These are phyloP conservation scores for Eubucco bourcierii DNA, from an alignment of 2,113 vertebrate species.

Conservation along the genomic window DNA sequence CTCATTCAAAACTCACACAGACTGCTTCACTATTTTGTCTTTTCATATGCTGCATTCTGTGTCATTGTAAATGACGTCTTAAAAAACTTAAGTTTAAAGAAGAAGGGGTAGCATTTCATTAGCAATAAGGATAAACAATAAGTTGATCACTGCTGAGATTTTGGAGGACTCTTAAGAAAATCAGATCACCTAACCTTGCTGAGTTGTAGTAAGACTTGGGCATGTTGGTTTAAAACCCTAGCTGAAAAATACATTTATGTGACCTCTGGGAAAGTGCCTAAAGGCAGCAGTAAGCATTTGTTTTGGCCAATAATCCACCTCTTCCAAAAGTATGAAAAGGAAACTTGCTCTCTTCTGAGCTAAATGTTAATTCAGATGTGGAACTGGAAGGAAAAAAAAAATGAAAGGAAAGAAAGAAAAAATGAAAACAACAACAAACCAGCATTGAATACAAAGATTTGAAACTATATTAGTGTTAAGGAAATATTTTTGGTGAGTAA, in stretches of 20 bases:
- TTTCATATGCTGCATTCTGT: not conserved
- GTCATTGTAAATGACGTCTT: not conserved
- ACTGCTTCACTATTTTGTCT: not conserved
- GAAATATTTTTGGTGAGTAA: not conserved
- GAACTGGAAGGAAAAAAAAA: not conserved
- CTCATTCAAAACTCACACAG: not conserved
- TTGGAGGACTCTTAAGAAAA: not conserved
- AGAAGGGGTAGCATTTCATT: not conserved
- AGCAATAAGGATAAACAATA: not conserved
- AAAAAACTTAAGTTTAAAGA: not conserved
- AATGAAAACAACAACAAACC: no score
- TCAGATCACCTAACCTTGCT: not conserved
- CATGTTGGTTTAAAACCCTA: not conserved
- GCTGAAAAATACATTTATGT: not conserved
- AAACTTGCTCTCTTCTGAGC: not conserved
- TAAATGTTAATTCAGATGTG: not conserved
- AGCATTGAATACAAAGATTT: not conserved
- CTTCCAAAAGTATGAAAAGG: not conserved
- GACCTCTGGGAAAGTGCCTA: slow-evolving; percentile 2
- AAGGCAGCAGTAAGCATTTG: not conserved
- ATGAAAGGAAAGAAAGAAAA: no score
- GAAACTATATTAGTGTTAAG: not conserved
- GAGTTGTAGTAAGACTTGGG: not conserved
- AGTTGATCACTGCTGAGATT: not conserved
- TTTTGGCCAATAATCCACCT: not conserved